These are phyloP conservation scores for Xylocampa areola DNA, from an alignment of 2,888 invertebrate species.

Conservation along the genomic window DNA sequence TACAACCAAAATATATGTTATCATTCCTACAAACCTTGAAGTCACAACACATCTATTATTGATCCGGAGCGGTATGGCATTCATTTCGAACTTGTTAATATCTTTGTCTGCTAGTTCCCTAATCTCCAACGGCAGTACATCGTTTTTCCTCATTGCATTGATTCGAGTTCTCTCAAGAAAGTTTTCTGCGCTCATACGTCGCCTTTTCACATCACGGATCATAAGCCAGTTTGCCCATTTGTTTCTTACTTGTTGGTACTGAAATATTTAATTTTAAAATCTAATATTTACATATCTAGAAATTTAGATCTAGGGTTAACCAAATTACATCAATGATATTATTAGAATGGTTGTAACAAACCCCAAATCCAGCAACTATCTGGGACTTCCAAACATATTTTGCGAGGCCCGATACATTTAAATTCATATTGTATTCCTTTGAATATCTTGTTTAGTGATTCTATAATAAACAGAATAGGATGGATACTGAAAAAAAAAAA, in stretches of 20 bases:
- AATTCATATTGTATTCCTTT: too few species aligned
- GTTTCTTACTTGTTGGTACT: slow-evolving; percentile 93
- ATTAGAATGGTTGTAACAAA: slow-evolving; percentile 54
- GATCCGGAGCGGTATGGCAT: slow-evolving; percentile 91
- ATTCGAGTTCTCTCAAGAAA: slow-evolving; percentile 94
- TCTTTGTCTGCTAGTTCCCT: slow-evolving; percentile 94
- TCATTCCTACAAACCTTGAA: slow-evolving; percentile 87
- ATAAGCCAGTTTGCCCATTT: slow-evolving; percentile 96
- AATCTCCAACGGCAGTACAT: slow-evolving; percentile 94
- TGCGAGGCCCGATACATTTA: slow-evolving; percentile 71
- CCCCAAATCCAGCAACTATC: slow-evolving; percentile 76
- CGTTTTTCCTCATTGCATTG: slow-evolving; percentile 95
- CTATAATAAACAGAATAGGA: too few species aligned
- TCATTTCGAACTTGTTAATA: slow-evolving; percentile 93
- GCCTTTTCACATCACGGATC: slow-evolving; percentile 95
- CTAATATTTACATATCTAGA: too few species aligned
- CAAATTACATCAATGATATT: too few species aligned
- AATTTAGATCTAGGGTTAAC: too few species aligned
- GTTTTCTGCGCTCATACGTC: slow-evolving; percentile 93
- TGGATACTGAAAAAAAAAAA: too few species aligned
- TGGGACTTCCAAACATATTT: slow-evolving; percentile 83
- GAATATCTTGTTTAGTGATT: too few species aligned
- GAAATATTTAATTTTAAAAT: slow-evolving; percentile 53
- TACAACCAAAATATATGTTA: too few species aligned
- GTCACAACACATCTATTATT: slow-evolving; percentile 96